phyloP scores from a whole-genome alignment of 2,888 invertebrate species.

The Deladenus siricidicola region DNA sequence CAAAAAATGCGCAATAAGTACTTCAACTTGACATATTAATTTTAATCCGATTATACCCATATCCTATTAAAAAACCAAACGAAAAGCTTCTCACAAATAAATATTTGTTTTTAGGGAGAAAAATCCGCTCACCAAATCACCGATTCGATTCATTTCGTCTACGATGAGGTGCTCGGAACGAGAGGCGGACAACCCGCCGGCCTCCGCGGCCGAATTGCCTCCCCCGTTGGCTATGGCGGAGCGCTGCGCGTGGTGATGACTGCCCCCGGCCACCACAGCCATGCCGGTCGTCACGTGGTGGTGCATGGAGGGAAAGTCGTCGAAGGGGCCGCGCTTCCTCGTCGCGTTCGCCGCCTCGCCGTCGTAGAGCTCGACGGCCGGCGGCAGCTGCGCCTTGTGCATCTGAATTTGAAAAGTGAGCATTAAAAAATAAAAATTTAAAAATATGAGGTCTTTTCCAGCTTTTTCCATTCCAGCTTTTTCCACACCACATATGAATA shows the following conservation, averaged over 20 bases:
- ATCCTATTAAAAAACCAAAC: no score
- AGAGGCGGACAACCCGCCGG: neutral
- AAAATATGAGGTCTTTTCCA: no score
- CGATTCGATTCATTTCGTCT: neutral
- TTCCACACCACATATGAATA: no score
- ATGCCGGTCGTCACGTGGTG: slow-evolving; percentile 15
- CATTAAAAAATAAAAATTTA: no score
- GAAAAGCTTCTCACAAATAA: no score
- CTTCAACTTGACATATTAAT: no score
- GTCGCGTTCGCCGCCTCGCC: slow-evolving; percentile 15
- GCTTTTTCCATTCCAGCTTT: no score
- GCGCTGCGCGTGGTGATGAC: slow-evolving; percentile 8
- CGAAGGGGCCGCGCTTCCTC: slow-evolving; percentile 26
- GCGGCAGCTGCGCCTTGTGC: slow-evolving; percentile 40
- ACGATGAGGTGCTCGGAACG: neutral
- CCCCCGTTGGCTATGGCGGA: neutral
- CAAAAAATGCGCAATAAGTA: no score
- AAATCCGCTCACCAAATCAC: neutral
- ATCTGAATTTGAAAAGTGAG: slow-evolving; percentile 27
- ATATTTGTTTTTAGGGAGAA: neutral
- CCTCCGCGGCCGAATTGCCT: neutral
- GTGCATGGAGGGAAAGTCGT: slow-evolving; percentile 39
- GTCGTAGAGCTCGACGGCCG: slow-evolving; percentile 27
- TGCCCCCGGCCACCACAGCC: slow-evolving; percentile 1
- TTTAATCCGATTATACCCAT: no score